Evolutionary conservation across 2,113 vertebrate species (phyloP).

Genomic region (Ptyas mucosa): DNA sequence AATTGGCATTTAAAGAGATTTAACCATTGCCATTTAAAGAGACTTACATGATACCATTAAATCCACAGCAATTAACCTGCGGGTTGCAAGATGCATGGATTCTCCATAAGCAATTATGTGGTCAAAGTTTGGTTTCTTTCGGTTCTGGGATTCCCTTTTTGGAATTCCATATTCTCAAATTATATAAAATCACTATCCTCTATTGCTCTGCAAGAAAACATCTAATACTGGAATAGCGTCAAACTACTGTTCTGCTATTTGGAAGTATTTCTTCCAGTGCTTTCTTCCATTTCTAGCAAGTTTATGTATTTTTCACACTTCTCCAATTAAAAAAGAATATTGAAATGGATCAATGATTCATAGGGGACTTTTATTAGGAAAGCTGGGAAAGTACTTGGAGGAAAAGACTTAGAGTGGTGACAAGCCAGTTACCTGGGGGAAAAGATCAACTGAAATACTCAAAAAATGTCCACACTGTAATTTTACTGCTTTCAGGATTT

Average conservation of each 20-base stretch:
- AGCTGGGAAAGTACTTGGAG: background rate
- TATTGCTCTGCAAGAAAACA: background rate
- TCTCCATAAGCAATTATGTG: background rate
- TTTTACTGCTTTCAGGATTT: background rate
- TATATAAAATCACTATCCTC: background rate
- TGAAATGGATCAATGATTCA: background rate
- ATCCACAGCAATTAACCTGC: background rate
- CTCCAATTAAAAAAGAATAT: background rate
- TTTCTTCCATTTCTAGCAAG: background rate
- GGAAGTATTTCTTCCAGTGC: background rate
- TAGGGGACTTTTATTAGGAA: background rate
- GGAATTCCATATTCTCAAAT: background rate
- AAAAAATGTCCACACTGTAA: background rate
- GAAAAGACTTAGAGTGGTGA: background rate
- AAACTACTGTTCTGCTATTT: background rate
- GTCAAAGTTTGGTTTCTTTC: background rate
- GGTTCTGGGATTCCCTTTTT: background rate
- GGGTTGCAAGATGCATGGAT: background rate
- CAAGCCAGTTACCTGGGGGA: background rate
- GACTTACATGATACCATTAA: background rate
- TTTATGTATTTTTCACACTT: background rate
- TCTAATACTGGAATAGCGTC: background rate
- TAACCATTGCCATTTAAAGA: background rate
- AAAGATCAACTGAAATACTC: background rate
- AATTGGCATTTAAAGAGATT: background rate